Conservation (phyloP, 2,888 invertebrate genomes). For the Chrysolina haemoptera region DNA sequence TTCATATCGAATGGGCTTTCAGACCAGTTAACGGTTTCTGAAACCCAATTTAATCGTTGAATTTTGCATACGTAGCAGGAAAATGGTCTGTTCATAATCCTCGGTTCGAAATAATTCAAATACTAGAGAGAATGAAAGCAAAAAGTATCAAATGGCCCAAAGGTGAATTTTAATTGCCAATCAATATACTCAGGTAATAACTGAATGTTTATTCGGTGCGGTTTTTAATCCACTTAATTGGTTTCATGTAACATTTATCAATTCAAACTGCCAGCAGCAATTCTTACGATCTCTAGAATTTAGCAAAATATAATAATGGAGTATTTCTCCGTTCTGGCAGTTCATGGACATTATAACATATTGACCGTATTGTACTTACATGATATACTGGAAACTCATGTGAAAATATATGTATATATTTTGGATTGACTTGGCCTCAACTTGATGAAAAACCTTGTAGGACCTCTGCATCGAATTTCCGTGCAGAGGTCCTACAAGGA, state of each 20-base stretch:
- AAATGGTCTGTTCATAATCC: conserved; percentile 1
- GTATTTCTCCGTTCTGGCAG: no score
- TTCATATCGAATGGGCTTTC: not conserved
- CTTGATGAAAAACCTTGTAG: no score
- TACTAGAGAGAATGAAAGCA: not conserved
- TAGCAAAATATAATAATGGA: no score
- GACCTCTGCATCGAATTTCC: no score
- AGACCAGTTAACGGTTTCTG: not conserved
- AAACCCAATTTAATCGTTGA: not conserved
- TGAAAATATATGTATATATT: no score
- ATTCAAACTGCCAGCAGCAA: not conserved
- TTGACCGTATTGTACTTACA: no score
- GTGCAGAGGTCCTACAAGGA: no score
- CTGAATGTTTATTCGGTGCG: not conserved
- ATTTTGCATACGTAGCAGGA: conserved; percentile 1
- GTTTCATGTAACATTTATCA: not conserved
- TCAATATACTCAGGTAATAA: not conserved
- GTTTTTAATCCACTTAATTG: not conserved
- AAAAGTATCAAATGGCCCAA: not conserved
- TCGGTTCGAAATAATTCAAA: not conserved
- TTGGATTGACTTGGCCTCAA: no score
- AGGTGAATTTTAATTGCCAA: not conserved
- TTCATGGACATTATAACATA: no score
- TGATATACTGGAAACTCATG: no score
- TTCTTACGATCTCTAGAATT: no score